These are phyloP conservation scores for Parambassis ranga DNA, from an alignment of 2,797 vertebrate genomes.

Conservation along the genomic window DNA sequence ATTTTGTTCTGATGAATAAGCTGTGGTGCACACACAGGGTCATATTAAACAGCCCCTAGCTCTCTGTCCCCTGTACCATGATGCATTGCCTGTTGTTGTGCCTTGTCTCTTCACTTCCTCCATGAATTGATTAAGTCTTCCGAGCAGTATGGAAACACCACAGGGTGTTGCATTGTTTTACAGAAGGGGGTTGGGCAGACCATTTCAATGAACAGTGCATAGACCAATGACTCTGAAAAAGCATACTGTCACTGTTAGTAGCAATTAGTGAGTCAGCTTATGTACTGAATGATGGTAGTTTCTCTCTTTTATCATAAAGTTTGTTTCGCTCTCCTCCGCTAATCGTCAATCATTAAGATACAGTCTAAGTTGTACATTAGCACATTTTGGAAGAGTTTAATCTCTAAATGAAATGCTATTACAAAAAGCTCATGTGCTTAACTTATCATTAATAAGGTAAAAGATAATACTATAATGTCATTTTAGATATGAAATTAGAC, in stretches of 20 bases:
- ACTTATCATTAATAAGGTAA: conserved; percentile 8
- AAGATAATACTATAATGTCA: neutral
- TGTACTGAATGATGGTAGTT: neutral
- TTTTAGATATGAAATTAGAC: neutral
- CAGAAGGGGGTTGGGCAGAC: neutral
- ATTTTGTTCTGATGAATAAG: conserved; percentile 61
- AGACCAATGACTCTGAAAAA: conserved; percentile 34
- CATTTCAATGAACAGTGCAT: conserved; percentile 36
- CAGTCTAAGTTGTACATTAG: conserved; percentile 2
- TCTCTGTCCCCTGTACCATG: conserved; percentile 38
- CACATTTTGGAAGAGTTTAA: conserved; percentile 7
- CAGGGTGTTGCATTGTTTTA: conserved; percentile 54
- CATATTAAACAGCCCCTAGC: conserved; percentile 51
- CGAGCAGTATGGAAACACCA: conserved; percentile 44
- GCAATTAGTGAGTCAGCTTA: conserved; percentile 20
- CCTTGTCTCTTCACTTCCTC: conserved; percentile 47
- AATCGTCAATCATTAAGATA: neutral
- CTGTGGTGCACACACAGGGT: conserved; percentile 50
- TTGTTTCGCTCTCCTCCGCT: neutral
- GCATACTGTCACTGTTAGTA: conserved; percentile 24
- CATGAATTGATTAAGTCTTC: conserved; percentile 51
- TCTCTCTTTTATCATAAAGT: conserved; percentile 1
- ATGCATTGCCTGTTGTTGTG: conserved; percentile 58
- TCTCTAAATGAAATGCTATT: conserved; percentile 3
- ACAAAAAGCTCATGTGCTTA: neutral